These are phyloP conservation scores for Notodonta ziczac DNA, from an alignment of 2,888 invertebrate species.

Conservation along the genomic window DNA sequence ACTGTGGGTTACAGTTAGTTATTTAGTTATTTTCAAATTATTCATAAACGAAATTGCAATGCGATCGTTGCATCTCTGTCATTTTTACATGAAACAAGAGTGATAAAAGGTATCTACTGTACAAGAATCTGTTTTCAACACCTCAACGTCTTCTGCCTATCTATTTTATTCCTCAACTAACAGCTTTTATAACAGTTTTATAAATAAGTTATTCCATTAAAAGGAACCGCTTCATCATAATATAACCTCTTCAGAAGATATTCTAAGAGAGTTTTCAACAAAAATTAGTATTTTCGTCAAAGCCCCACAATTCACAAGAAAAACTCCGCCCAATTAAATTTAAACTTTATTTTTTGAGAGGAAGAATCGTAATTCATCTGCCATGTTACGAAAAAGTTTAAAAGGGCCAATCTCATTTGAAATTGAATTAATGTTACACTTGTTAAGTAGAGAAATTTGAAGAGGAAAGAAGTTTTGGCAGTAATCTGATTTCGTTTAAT, in stretches of 20 bases:
- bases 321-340: background rate
- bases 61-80: too few relatives aligned
- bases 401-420: background rate
- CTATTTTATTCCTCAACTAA: background rate
- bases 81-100: too few relatives aligned
- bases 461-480: background rate
- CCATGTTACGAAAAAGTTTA: background rate
- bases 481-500: conserved; percentile 1
- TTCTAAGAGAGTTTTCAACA: conserved; percentile 1
- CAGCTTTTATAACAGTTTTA: background rate
- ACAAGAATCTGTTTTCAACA: too few relatives aligned
- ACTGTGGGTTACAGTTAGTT: too few relatives aligned
- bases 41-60: too few relatives aligned
- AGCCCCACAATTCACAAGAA: background rate
- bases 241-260: background rate
- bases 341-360: background rate
- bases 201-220: background rate
- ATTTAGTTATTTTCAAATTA: too few relatives aligned
- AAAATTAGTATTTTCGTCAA: background rate
- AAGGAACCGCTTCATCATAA: background rate
- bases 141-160: too few relatives aligned
- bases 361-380: background rate
- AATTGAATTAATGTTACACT: conserved; percentile 2
- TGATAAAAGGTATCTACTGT: too few relatives aligned
- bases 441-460: background rate